phyloP scores from a whole-genome alignment of 2,113 vertebrate genomes.

The Oreochromis tanganicae region DNA sequence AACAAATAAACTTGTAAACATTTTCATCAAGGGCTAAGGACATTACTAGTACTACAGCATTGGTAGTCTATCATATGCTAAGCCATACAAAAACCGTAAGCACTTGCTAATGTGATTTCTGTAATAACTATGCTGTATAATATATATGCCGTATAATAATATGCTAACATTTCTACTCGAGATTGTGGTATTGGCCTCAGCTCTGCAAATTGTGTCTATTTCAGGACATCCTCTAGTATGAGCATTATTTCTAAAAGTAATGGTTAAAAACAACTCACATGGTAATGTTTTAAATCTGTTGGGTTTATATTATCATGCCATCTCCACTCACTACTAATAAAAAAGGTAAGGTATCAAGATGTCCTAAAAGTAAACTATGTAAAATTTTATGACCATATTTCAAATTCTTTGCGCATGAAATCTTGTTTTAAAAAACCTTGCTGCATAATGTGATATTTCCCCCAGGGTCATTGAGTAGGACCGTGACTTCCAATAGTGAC shows the following conservation, averaged over 20 bases:
- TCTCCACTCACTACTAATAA: not conserved
- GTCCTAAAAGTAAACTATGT: not conserved
- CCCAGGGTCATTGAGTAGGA: not conserved
- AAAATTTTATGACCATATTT: accelerated
- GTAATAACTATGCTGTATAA: no score
- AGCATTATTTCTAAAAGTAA: not conserved
- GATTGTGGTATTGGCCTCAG: not conserved
- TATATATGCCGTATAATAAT: no score
- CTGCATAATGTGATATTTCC: not conserved
- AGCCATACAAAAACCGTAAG: not conserved
- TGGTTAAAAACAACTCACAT: not conserved
- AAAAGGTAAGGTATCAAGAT: not conserved
- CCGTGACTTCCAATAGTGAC: not conserved
- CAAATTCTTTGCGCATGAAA: accelerated
- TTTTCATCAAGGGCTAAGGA: not conserved
- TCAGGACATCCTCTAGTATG: not conserved
- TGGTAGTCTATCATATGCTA: not conserved
- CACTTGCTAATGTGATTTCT: not conserved
- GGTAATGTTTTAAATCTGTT: not conserved
- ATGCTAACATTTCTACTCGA: accelerated
- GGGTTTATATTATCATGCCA: not conserved
- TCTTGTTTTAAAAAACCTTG: accelerated
- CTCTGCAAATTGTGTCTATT: not conserved
- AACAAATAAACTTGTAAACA: not conserved
- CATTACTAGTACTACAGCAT: not conserved